phyloP scores from a whole-genome alignment of 2,888 invertebrate species.

The Cylloceria caligata region DNA sequence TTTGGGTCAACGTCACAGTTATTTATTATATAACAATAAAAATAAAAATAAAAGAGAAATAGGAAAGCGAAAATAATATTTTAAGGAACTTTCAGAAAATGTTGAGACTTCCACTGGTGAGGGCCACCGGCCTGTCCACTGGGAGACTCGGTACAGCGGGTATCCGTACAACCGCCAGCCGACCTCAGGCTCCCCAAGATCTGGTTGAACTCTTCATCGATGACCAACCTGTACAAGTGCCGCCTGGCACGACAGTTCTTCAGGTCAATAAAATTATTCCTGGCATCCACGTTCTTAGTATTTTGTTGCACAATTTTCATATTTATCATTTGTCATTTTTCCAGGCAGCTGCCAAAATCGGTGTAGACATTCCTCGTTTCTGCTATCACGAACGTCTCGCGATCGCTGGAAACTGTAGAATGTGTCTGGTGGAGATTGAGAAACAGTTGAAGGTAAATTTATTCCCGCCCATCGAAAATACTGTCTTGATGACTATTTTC shows the following conservation, averaged over 20 bases:
- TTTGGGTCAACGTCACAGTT: constrained; percentile 56
- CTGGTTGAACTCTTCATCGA: constrained; percentile 98
- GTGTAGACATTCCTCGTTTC: constrained; percentile 99
- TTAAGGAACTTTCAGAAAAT: constrained; percentile 84
- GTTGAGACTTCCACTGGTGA: constrained; percentile 91
- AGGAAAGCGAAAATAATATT: constrained; percentile 23
- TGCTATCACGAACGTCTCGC: constrained; percentile 99
- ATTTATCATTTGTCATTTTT: constrained; percentile 38
- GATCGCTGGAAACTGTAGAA: constrained; percentile 99
- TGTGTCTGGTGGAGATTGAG: constrained; percentile 99
- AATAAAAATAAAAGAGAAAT: constrained; percentile 24
- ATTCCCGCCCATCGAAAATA: no score
- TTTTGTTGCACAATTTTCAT: no score
- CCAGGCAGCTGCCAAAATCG: constrained; percentile 97
- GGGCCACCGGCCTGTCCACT: constrained; percentile 87
- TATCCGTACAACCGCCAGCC: constrained; percentile 78
- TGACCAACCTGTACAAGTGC: constrained; percentile 96
- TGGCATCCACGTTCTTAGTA: no score
- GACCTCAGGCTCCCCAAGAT: constrained; percentile 86
- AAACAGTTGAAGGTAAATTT: constrained; percentile 94
- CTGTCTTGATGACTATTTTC: no score
- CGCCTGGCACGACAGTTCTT: constrained; percentile 98
- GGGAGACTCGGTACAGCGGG: constrained; percentile 83
- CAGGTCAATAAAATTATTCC: constrained; percentile 87
- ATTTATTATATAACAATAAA: constrained; percentile 75